phyloP scores from a whole-genome alignment of 2,113 vertebrate genomes.

The Salvelinus sp. region DNA sequence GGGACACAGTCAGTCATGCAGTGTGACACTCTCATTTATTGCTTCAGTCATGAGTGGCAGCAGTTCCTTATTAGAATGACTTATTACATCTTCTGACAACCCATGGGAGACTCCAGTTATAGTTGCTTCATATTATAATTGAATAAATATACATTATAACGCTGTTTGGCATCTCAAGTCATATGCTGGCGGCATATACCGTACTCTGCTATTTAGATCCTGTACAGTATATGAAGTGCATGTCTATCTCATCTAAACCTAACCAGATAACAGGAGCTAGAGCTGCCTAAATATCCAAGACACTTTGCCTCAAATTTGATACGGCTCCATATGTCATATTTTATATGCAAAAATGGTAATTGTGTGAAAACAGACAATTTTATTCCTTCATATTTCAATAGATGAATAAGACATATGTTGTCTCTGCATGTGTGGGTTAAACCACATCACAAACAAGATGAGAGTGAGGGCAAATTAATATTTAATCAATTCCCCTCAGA shows the following conservation, averaged over 20 bases:
- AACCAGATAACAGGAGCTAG: neutral
- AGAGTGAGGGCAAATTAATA: constrained; percentile 40
- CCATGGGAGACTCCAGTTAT: constrained; percentile 6
- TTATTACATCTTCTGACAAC: constrained; percentile 52
- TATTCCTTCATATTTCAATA: constrained; percentile 2
- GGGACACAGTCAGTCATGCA: neutral
- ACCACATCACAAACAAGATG: neutral
- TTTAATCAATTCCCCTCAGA: constrained; percentile 44
- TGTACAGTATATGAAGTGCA: neutral
- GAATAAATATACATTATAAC: constrained; percentile 42
- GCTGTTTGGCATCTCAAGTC: constrained; percentile 38
- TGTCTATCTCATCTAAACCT: neutral
- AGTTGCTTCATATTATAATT: constrained; percentile 45
- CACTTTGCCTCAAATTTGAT: no score
- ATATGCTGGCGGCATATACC: neutral
- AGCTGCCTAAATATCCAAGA: no score
- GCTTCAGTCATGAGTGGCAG: constrained; percentile 40
- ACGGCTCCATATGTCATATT: neutral
- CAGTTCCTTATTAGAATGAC: constrained; percentile 51
- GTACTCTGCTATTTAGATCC: no score
- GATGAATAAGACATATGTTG: constrained; percentile 40
- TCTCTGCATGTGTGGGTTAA: constrained; percentile 28
- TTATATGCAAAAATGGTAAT: neutral
- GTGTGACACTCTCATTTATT: neutral
- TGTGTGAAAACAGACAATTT: constrained; percentile 40